Conservation (phyloP, 1,140 invertebrate species). For the Rhyzopertha dominica region DNA sequence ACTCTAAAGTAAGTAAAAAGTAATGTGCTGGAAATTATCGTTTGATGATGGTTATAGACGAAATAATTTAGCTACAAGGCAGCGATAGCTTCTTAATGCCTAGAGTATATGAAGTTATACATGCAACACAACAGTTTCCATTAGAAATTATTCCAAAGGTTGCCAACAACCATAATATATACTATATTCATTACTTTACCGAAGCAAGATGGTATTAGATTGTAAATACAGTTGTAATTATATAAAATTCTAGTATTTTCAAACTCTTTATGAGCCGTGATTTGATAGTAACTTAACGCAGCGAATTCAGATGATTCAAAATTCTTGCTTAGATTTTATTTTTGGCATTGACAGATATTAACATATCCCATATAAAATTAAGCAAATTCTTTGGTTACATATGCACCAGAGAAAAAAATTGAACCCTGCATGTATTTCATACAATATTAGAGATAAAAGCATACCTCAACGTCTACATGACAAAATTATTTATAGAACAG, state of each 20-base stretch:
- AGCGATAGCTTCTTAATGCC: no score
- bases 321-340: conserved; percentile 8
- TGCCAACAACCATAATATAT: no score
- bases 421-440: conserved; percentile 6
- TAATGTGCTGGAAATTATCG: no score
- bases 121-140: no score
- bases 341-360: conserved; percentile 3
- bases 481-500: conserved; percentile 4
- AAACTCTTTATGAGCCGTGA: conserved; percentile 2
- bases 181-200: no score
- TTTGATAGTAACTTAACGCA: background rate
- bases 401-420: conserved; percentile 3
- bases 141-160: no score
- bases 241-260: conserved; percentile 9
- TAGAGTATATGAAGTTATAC: no score
- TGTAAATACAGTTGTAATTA: no score
- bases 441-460: background rate
- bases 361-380: conserved; percentile 5
- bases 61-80: no score
- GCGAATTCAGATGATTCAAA: conserved; percentile 11
- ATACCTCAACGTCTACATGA: conserved; percentile 3
- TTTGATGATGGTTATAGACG: no score
- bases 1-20: no score
- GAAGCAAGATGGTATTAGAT: no score
- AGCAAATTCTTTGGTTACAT: background rate